These are phyloP conservation scores for Meriones psammophilus DNA, from an alignment of 2,797 vertebrate genomes.

Conservation along the genomic window DNA sequence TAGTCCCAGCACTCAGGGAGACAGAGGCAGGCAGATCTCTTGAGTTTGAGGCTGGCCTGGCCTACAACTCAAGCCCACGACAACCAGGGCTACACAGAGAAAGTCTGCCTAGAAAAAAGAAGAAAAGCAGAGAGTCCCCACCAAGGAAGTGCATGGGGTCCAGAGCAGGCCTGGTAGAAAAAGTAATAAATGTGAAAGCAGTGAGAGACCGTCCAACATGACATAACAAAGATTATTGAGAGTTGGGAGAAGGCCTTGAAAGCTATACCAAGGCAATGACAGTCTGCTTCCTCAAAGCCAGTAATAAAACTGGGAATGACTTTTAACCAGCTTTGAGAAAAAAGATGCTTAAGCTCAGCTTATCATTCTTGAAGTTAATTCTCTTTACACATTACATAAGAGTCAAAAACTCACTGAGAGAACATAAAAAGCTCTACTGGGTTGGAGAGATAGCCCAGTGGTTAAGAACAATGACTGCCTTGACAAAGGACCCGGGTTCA, in stretches of 20 bases:
- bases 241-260: not conserved
- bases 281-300: not conserved
- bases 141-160: not conserved
- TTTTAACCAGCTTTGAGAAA: not conserved
- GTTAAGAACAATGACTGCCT: not conserved
- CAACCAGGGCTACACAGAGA: too few species aligned
- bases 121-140: too few species aligned
- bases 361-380: slow-evolving; percentile 27
- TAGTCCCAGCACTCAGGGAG: too few species aligned
- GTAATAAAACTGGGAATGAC: not conserved
- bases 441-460: not conserved
- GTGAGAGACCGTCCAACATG: not conserved
- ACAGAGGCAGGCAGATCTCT: too few species aligned
- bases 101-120: too few species aligned
- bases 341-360: not conserved
- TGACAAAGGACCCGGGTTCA: not conserved
- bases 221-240: too few species aligned
- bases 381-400: not conserved
- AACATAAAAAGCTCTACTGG: not conserved
- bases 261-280: not conserved
- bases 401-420: not conserved
- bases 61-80: too few species aligned
- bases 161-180: not conserved
- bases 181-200: not conserved
- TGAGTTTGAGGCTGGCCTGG: too few species aligned